Evolutionary conservation across 2,888 invertebrate species (phyloP).

Genomic region (Hyles lineata): DNA sequence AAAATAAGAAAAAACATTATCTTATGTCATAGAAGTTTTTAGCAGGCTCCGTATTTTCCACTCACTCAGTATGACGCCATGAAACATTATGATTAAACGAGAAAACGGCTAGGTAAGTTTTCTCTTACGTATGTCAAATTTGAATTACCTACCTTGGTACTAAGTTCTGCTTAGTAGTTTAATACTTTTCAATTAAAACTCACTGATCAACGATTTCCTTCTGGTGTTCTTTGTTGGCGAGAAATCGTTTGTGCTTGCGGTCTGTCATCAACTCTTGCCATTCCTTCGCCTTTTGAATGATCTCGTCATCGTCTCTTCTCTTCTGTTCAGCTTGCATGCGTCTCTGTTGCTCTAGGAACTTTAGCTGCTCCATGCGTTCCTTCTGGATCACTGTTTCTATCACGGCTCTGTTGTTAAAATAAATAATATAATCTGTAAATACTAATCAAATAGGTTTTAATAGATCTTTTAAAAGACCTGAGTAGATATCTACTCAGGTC

Average conservation of each 20-base stretch:
- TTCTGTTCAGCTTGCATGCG: conserved; percentile 59
- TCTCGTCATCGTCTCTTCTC: conserved; percentile 60
- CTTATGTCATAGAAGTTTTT: too few relatives aligned
- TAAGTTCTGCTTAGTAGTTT: too few relatives aligned
- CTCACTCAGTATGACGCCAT: too few relatives aligned
- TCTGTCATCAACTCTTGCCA: conserved; percentile 63
- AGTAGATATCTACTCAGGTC: too few relatives aligned
- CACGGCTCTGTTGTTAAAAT: conserved; percentile 62
- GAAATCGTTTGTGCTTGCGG: conserved; percentile 55
- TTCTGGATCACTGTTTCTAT: conserved; percentile 75
- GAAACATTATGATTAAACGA: too few relatives aligned
- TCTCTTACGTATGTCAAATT: conserved; percentile 8
- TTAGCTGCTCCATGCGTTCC: conserved; percentile 71
- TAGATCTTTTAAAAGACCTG: too few relatives aligned
- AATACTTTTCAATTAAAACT: conserved; percentile 38
- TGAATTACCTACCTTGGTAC: too few relatives aligned
- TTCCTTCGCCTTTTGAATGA: conserved; percentile 64
- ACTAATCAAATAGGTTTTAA: neutral
- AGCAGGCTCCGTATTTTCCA: too few relatives aligned
- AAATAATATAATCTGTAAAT: neutral
- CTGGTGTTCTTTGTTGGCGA: conserved; percentile 69
- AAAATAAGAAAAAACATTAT: too few relatives aligned
- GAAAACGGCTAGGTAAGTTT: too few relatives aligned
- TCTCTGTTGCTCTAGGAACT: conserved; percentile 65
- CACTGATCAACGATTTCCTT: conserved; percentile 72